Base-by-base conservation (phyloP, 1,140 invertebrate genomes). In the Drosophila nasuta region DNA sequence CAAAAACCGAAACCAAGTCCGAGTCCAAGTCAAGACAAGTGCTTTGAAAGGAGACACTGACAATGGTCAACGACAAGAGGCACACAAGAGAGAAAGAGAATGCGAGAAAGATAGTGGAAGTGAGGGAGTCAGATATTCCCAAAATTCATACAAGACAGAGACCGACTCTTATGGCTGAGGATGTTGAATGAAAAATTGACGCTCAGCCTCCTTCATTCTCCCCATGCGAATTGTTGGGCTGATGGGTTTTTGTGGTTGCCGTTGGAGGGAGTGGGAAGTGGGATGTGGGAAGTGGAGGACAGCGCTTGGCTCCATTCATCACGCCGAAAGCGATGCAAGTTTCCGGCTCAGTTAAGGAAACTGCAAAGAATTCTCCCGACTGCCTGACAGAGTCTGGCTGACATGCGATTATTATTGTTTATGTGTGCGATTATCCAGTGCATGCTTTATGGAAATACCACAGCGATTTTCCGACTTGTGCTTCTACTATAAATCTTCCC, bases 151-250 rank as follows among this genome's bases (percentile, higher is more conserved):
- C 67, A 56, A 75, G 64, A 63, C 72, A 75, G 8, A 75, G 8
- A 25, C 43, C n/a, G 57, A 57, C 52, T 57, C 58, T 63, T 75
- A 65, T 68, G 66, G 54, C 65, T 54, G 72, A 66, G 65, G 48
- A 83, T 78, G 59, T 64, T 74, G 77, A 88, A 83, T 87, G 83
- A 87, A 89, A 87, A 87, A 87, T 87, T 73, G 77, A 82, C 80
- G 63, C 67, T 57, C 80, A 52, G 46, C 41, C 41, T 62, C 35
- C 11, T n/a, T 58, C 10, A 6, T 28, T 6, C 13, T 20, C 17
- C 20, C 54, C 5, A 8, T 41, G n/a, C 13, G 66, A n/a, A 43
- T 56, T 66, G 10, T 6, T 3, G 8, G 2, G 8, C 54, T 38
- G 15, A 57, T 57, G 54, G 35, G 0, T 57, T 57, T 41, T 38